Conservation (phyloP, 2,888 invertebrate genomes). For the Petrophora chlorosata region DNA sequence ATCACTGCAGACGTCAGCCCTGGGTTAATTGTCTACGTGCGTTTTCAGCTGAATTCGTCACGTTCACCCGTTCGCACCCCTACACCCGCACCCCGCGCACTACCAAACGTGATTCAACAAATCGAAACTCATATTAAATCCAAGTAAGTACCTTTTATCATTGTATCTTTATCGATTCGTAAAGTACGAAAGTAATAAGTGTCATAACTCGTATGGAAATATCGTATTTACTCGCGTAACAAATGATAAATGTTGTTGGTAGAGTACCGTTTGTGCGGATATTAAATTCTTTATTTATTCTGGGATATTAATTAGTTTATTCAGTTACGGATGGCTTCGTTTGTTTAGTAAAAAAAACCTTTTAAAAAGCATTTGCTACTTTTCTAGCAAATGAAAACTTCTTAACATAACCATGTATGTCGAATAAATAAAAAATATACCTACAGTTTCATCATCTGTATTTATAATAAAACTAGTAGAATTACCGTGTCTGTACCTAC, state of each 20-base stretch:
- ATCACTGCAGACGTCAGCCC: slow-evolving; percentile 72
- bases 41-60: slow-evolving; percentile 72
- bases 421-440: no score
- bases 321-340: slow-evolving; percentile 33
- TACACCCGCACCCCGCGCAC: slow-evolving; percentile 37
- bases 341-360: slow-evolving; percentile 27
- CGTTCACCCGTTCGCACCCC: slow-evolving; percentile 54
- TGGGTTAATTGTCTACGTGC: slow-evolving; percentile 77
- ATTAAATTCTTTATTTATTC: slow-evolving; percentile 55
- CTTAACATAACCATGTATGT: no score
- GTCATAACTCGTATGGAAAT: slow-evolving; percentile 41
- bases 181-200: slow-evolving; percentile 39
- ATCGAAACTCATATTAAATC: slow-evolving; percentile 40
- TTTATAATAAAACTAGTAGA: no score
- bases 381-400: no score
- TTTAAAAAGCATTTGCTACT: no score
- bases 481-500: no score
- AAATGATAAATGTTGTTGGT: slow-evolving; percentile 50
- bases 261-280: slow-evolving; percentile 49
- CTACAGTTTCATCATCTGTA: no score
- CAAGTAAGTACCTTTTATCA: slow-evolving; percentile 34
- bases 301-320: slow-evolving; percentile 48
- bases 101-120: slow-evolving; percentile 54
- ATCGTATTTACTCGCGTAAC: slow-evolving; percentile 45
- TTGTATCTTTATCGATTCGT: slow-evolving; percentile 36